These are phyloP conservation scores for Telmatherina bonti DNA, from an alignment of 2,797 vertebrate genomes.

Conservation along the genomic window DNA sequence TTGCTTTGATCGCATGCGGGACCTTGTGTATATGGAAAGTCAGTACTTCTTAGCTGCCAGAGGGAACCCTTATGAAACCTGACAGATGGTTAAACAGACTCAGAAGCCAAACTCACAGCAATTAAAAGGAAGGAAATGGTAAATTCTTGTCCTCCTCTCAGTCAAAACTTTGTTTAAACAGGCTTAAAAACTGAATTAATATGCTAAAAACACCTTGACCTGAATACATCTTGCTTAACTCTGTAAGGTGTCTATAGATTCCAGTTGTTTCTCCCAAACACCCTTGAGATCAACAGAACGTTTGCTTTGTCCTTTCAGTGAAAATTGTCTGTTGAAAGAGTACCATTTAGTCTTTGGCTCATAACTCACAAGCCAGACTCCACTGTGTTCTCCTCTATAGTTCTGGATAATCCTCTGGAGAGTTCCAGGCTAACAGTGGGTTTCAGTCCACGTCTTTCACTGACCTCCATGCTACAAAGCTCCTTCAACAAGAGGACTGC, in stretches of 20 bases:
- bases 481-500: constrained; percentile 34
- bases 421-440: constrained; percentile 13
- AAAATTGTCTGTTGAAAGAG: constrained; percentile 14
- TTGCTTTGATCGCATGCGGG: constrained; percentile 16
- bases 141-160: background rate
- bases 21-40: constrained; percentile 11
- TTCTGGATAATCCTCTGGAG: constrained; percentile 48
- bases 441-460: constrained; percentile 60
- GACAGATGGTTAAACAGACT: constrained; percentile 34
- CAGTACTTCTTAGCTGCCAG: constrained; percentile 44
- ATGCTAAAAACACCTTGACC: background rate
- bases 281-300: background rate
- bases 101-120: constrained; percentile 17
- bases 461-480: constrained; percentile 67
- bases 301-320: background rate
- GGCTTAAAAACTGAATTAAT: background rate
- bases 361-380: constrained; percentile 5
- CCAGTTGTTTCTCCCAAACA: background rate
- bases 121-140: constrained; percentile 3
- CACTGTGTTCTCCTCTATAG: constrained; percentile 4
- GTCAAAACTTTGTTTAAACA: background rate
- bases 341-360: constrained; percentile 23
- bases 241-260: background rate
- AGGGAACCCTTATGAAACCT: constrained; percentile 12
- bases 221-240: background rate